phyloP scores from a whole-genome alignment of 2,797 vertebrate genomes.

The Enteromius trimaculatus region DNA sequence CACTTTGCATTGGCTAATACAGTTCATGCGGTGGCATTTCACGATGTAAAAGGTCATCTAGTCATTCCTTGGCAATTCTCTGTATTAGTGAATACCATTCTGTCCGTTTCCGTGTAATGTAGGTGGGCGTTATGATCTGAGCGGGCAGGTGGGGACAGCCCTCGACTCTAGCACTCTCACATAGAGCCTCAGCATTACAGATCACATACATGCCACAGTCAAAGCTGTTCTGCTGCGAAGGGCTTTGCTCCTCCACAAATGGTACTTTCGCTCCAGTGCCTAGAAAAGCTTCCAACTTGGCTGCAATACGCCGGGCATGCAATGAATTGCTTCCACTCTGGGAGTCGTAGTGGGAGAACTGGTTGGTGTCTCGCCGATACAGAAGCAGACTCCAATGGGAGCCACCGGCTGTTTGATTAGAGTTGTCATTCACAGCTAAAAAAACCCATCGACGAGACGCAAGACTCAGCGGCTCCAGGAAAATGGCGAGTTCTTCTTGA shows the following conservation, averaged over 20 bases:
- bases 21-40: constrained; percentile 40
- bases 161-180: constrained; percentile 78
- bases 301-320: constrained; percentile 88
- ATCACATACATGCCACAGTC: constrained; percentile 99
- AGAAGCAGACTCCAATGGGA: constrained; percentile 96
- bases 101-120: constrained; percentile 87
- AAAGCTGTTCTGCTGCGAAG: constrained; percentile 94
- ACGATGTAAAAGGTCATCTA: constrained; percentile 52
- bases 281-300: constrained; percentile 86
- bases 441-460: constrained; percentile 84
- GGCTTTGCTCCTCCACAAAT: constrained; percentile 89
- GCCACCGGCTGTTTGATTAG: constrained; percentile 88
- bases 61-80: constrained; percentile 74
- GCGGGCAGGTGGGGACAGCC: constrained; percentile 75
- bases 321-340: constrained; percentile 86
- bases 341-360: constrained; percentile 95
- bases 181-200: constrained; percentile 89
- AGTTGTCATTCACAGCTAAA: constrained; percentile 94
- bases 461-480: constrained; percentile 89
- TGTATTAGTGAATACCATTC: constrained; percentile 90
- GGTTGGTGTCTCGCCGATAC: constrained; percentile 82
- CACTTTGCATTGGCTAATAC: constrained; percentile 10
- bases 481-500: constrained; percentile 85
- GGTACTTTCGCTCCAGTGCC: constrained; percentile 72
- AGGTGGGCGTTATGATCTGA: constrained; percentile 87